Conservation (phyloP, 2,797 vertebrate genomes). For the Mormyrus hasselquistii region DNA sequence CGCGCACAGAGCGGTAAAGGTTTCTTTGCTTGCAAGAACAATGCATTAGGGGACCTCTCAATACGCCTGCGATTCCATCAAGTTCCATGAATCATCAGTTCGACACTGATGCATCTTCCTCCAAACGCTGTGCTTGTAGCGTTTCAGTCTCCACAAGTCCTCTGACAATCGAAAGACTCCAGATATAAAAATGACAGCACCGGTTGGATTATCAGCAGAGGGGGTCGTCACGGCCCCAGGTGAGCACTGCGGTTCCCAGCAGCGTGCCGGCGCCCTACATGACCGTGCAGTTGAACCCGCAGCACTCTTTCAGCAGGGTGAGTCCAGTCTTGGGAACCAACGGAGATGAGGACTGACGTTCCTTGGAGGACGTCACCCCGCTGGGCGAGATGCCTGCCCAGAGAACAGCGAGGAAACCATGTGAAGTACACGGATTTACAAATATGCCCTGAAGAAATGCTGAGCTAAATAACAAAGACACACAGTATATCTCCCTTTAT, state of each 20-base stretch:
- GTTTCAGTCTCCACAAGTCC: neutral
- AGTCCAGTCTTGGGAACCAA: slow-evolving; percentile 71
- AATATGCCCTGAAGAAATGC: neutral
- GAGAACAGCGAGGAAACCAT: neutral
- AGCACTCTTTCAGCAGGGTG: slow-evolving; percentile 79
- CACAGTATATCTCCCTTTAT: neutral
- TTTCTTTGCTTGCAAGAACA: neutral
- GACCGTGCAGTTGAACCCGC: slow-evolving; percentile 79
- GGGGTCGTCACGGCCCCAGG: no score
- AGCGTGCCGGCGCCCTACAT: slow-evolving; percentile 58
- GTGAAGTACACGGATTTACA: neutral
- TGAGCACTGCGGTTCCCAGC: neutral
- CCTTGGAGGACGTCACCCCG: slow-evolving; percentile 54
- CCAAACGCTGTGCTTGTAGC: neutral
- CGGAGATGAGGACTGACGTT: slow-evolving; percentile 61
- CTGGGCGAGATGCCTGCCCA: slow-evolving; percentile 49
- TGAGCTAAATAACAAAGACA: neutral
- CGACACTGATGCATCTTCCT: neutral
- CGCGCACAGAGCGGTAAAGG: neutral
- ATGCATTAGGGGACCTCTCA: neutral
- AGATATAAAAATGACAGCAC: neutral
- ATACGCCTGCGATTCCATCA: neutral
- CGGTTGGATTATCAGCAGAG: neutral
- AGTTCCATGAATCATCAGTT: neutral
- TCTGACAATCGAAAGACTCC: neutral